Conservation (phyloP, 2,888 invertebrate genomes). For the Lordiphosa andalusiaca region DNA sequence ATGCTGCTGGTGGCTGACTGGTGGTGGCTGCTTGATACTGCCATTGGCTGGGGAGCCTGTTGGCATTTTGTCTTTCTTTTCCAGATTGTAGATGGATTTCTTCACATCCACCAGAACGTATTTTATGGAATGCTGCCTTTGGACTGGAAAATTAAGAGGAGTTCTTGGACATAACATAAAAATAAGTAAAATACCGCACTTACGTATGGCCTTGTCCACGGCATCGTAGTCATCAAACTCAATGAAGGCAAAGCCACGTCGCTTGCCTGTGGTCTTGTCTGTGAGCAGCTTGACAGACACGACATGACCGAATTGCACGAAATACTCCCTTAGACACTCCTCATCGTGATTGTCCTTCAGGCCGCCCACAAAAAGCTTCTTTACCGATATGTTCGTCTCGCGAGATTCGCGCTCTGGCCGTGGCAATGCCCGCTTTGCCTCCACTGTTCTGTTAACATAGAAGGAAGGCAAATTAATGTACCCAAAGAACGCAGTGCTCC, state of each 20-base stretch:
- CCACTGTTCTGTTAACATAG: constrained; percentile 86
- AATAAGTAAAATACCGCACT: constrained; percentile 80
- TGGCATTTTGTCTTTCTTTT: constrained; percentile 80
- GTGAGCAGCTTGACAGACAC: constrained; percentile 91
- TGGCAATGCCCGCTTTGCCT: constrained; percentile 97
- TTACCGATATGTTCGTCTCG: constrained; percentile 95
- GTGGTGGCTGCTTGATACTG: constrained; percentile 29
- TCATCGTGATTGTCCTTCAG: constrained; percentile 96
- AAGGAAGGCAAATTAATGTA: neutral
- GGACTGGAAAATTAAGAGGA: constrained; percentile 81
- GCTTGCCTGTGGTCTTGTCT: constrained; percentile 95
- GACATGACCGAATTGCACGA: constrained; percentile 90
- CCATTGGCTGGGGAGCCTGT: constrained; percentile 41
- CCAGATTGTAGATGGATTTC: constrained; percentile 93
- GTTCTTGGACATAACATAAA: neutral
- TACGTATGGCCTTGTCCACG: constrained; percentile 96
- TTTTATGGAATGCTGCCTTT: constrained; percentile 90
- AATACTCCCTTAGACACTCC: constrained; percentile 91
- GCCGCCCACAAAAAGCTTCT: constrained; percentile 96
- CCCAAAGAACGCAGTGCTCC: too few relatives aligned
- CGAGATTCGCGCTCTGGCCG: constrained; percentile 93
- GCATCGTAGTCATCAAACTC: constrained; percentile 99
- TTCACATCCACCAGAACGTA: constrained; percentile 94
- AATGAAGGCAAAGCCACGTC: constrained; percentile 96
- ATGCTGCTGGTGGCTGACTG: constrained; percentile 32